Evolutionary conservation across 2,113 vertebrate genomes (phyloP), one percentile per base, ranked within the genome.

Genomic region (Chaetodon trifascialis): DNA sequence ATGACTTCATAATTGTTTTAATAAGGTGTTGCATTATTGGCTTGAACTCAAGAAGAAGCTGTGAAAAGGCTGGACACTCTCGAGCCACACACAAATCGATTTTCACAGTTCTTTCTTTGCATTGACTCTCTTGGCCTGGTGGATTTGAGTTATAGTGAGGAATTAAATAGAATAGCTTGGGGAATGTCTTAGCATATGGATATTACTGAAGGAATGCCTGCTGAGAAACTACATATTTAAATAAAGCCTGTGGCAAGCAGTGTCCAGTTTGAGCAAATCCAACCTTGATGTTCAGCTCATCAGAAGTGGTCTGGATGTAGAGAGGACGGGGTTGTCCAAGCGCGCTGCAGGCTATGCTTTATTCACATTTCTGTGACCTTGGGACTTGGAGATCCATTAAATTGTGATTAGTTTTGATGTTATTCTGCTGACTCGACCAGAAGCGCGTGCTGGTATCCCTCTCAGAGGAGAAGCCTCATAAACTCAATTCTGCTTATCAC

Each of bases 331-430:
- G 49, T 21, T 86, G 79, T 70, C 46, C 59, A 62, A 63, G 38
- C 66, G 30, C 4, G 77, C 86, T 84, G 55, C 49, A 60, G 84
- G 92, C 88, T 67, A 79, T 71, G 71, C 82, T 88, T 90, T 84
- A 82, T 84, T 86, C 87, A 78, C 73, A 52, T 44, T 15, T 23
- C 82, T 8, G 74, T 86, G 85, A 88, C 90, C 90, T 88, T 86
- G 88, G 80, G 70, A 85, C 73, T 83, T 10, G n/a, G 65, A 87
- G 65, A 90, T 74, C 75, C 80, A 89, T 91, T 93, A 86, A 86
- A 87, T 80, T 89, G 82, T 91, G 89, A 90, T 91, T 89, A 86
- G 89, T 88, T 93, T 85, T 88, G 83, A 89, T 91, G 80, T 70
- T 90, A 83, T 91, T 91, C 86, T 89, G 92, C 91, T 92, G 89